phyloP scores from a whole-genome alignment of 92 coral and sea anemone species.

The Blastomussa wellsi region DNA sequence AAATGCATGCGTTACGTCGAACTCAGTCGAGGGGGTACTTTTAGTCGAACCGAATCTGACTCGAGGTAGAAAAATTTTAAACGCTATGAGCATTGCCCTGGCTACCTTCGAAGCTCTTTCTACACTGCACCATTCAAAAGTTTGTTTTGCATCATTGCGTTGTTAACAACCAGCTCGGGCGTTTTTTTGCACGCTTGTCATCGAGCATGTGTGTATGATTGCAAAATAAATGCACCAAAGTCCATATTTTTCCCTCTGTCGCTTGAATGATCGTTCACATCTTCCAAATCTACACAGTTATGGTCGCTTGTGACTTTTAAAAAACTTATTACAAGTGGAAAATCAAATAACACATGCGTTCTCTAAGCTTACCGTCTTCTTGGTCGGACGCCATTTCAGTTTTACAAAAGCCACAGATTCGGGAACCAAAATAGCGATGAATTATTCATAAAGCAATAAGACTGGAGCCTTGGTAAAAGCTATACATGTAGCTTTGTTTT shows the following conservation, averaged over 20 bases:
- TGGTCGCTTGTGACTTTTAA: not conserved
- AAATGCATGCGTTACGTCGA: too few relatives aligned
- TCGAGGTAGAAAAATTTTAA: not conserved
- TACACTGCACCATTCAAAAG: not conserved
- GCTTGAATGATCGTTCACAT: not conserved
- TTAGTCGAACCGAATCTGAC: not conserved
- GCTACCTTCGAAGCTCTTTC: not conserved
- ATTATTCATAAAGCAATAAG: slow-evolving; percentile 19
- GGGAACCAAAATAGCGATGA: not conserved
- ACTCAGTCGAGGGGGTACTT: too few relatives aligned
- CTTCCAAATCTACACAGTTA: not conserved
- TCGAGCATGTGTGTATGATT: not conserved
- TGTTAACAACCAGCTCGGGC: not conserved
- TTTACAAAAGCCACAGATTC: not conserved
- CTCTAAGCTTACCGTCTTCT: slow-evolving; percentile 39
- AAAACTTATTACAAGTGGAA: not conserved
- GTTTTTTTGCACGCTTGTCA: not conserved
- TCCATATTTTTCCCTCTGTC: not conserved
- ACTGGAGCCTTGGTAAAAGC: slow-evolving; percentile 4
- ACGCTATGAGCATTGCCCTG: not conserved
- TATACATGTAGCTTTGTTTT: not conserved
- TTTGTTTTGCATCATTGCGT: not conserved
- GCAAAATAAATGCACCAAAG: not conserved
- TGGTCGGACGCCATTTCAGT: slow-evolving; percentile 38
- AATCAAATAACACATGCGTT: not conserved